These are phyloP conservation scores for Phocides pigmalion DNA, from an alignment of 1,140 invertebrate genomes.

Conservation along the genomic window DNA sequence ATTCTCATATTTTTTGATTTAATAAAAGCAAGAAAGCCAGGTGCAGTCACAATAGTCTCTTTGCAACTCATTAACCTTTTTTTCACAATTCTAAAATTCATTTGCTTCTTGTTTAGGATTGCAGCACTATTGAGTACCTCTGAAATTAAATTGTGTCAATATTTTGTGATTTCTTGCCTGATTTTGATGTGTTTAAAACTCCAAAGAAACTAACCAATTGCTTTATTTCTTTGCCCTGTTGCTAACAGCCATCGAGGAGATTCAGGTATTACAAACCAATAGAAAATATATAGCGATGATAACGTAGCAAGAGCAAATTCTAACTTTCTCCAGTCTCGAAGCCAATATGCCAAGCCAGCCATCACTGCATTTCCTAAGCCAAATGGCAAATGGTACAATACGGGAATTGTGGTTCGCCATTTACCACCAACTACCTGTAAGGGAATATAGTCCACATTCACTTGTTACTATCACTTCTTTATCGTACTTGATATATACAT, in stretches of 20 bases:
- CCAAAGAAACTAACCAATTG: conserved; percentile 62
- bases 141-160: neutral
- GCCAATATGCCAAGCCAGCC: conserved; percentile 85
- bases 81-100: conserved; percentile 26
- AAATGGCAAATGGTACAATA: conserved; percentile 88
- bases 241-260: conserved; percentile 92
- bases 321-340: conserved; percentile 89
- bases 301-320: conserved; percentile 89
- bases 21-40: conserved; percentile 61
- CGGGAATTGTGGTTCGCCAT: conserved; percentile 87
- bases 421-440: conserved; percentile 82
- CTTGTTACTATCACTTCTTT: no score
- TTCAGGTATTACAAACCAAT: conserved; percentile 90
- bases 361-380: conserved; percentile 86
- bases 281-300: conserved; percentile 87
- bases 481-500: neutral
- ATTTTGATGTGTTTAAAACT: no score
- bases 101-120: conserved; percentile 21
- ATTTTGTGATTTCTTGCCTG: no score
- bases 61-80: conserved; percentile 12
- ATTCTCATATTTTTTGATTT: conserved; percentile 85
- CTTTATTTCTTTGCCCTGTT: conserved; percentile 87
- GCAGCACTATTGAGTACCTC: conserved; percentile 29
- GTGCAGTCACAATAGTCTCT: conserved; percentile 23
- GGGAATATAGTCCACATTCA: neutral